A percentile compares a stretch with the other conserved stretches of the same genome.
Conservation (phyloP, 2,797 vertebrate genomes). For the Lutra lutra region DNA sequence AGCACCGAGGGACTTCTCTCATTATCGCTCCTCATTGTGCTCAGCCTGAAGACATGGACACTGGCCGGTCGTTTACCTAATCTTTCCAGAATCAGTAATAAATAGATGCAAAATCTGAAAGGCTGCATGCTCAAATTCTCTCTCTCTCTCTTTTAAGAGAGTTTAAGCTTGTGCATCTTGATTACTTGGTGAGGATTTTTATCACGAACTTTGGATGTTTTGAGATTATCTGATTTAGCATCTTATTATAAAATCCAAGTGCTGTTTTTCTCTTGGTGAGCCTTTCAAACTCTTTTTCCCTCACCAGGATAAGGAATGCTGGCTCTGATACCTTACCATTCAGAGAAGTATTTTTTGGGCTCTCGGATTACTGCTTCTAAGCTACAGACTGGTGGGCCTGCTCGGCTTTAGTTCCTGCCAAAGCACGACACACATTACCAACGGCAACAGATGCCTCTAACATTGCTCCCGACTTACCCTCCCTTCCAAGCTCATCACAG, state of each 20-base stretch:
- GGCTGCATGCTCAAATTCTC: not conserved
- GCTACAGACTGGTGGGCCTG: not conserved
- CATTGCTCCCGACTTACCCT: not conserved
- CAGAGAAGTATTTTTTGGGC: not conserved
- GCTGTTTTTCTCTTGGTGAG: not conserved
- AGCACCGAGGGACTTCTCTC: not conserved
- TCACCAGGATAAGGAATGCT: not conserved
- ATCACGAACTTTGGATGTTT: slow-evolving; percentile 53
- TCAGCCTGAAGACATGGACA: not conserved
- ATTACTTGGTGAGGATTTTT: slow-evolving; percentile 44
- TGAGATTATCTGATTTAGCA: slow-evolving; percentile 10
- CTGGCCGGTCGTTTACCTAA: not conserved
- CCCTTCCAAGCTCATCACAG: not conserved
- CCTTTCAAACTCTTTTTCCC: not conserved
- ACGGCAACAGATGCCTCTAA: slow-evolving; percentile 37
- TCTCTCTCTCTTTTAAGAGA: not conserved
- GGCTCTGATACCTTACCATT: not conserved
- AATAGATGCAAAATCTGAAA: not conserved
- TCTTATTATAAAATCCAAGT: slow-evolving; percentile 37
- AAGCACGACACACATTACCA: not conserved
- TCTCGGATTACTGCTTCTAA: slow-evolving; percentile 9
- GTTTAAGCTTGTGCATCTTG: not conserved
- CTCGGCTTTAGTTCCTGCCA: slow-evolving; percentile 28
- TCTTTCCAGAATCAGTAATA: slow-evolving; percentile 15
- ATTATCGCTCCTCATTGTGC: not conserved